Base-by-base conservation (phyloP, 1,140 invertebrate species). In the Octopus sinensis region DNA sequence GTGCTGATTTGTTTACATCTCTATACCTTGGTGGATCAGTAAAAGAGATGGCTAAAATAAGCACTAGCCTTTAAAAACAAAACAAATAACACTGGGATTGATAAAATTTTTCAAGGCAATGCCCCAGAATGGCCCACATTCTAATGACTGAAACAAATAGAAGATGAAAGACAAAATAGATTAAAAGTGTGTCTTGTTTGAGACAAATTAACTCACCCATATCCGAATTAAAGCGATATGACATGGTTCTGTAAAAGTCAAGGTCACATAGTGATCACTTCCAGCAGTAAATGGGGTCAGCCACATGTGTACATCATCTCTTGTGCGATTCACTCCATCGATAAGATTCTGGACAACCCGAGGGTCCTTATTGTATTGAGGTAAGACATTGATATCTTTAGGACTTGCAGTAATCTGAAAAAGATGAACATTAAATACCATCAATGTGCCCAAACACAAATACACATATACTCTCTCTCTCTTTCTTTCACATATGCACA, bases 291-390 rank as follows among this genome's bases (percentile, higher is more conserved):
- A 94, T 17, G 94, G 93, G 17, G 93, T 91, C 51, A 94, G 90
- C 95, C 95, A 96, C 84, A 94, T 92, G 90, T 95, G 94, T 62
- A 93, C 92, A 88, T 95, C 95, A 89, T 95, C 94, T 84, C 93
- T 92, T 0, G 94, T 95, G 78, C 93, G 89, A 87, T 95, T 94
- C 10, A 94, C 92, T 4, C 94, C 94, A 88, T 95, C 94, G 54
- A 94, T 90, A 71, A 95, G 89, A 90, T 93, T 95, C 68, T 90
- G 87, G 4, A 94, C 91, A n/a, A 93, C 91, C 82, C 93, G 88
- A 10, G 92, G 92, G 88, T 93, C 93, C 83, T 92, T 92, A 71
- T 87, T 88, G 83, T 93, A 93, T 84, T 93, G 93, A 17, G 92
- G 91, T 79, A 93, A 86, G 10, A 93, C 88, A 87, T 94, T 93